A percentile compares a stretch with the other conserved stretches of the same genome.
Conservation (phyloP, 2,797 vertebrate genomes). For the Pangasius larnaudii region DNA sequence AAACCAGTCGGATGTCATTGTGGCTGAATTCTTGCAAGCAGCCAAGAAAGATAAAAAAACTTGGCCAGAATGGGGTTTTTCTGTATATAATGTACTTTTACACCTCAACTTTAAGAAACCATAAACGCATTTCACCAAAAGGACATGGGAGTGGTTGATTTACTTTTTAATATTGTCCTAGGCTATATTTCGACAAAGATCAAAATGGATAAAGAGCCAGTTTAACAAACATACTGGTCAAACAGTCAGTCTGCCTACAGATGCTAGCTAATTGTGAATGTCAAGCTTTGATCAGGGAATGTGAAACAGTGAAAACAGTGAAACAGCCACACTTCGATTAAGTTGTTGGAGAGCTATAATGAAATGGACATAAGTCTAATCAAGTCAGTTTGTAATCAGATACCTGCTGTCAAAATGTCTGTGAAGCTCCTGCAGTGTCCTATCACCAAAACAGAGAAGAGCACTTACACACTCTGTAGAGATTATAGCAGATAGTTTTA, state of each 20-base stretch:
- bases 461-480: not conserved
- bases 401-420: not conserved
- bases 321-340: not conserved
- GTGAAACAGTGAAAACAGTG: not conserved
- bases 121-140: not conserved
- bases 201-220: not conserved
- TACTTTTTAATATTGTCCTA: not conserved
- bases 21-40: constrained; percentile 1
- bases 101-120: not conserved
- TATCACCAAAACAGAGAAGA: not conserved
- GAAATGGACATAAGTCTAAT: not conserved
- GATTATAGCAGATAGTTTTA: not conserved
- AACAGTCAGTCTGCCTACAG: not conserved
- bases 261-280: not conserved
- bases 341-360: not conserved
- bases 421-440: not conserved
- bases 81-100: not conserved
- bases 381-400: not conserved
- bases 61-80: not conserved
- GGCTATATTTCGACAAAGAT: not conserved
- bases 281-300: not conserved
- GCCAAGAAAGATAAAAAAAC: not conserved
- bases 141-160: not conserved
- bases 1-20: not conserved
- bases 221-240: not conserved